These are phyloP conservation scores for Fabriciana adippe DNA, from an alignment of 2,888 invertebrate species.

Conservation along the genomic window DNA sequence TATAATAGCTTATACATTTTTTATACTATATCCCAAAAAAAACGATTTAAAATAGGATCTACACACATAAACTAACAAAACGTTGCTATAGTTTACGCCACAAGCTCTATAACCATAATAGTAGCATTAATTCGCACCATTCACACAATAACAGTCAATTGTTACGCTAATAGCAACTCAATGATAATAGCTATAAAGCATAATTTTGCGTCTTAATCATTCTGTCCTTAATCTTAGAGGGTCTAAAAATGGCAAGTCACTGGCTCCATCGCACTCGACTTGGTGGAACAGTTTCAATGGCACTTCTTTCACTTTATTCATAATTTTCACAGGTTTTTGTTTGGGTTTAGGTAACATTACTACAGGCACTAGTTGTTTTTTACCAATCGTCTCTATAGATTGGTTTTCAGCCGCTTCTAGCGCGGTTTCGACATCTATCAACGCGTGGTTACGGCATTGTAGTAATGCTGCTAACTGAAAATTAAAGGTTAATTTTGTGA, in stretches of 20 bases:
- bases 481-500: not conserved
- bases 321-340: conserved; percentile 43
- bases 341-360: conserved; percentile 43
- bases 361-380: conserved; percentile 61
- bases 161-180: conserved; percentile 34
- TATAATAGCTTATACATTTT: too few species aligned
- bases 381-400: conserved; percentile 53
- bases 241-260: conserved; percentile 67
- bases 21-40: too few species aligned
- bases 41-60: too few species aligned
- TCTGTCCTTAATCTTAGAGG: conserved; percentile 71
- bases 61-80: too few species aligned
- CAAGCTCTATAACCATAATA: too few species aligned
- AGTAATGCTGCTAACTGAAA: conserved; percentile 68
- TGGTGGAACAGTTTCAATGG: conserved; percentile 72
- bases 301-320: conserved; percentile 64
- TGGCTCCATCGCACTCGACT: conserved; percentile 56
- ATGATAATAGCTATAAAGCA: conserved; percentile 65
- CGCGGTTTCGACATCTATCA: conserved; percentile 78
- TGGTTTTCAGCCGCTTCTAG: conserved; percentile 76
- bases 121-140: too few species aligned
- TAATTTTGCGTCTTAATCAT: conserved; percentile 64
- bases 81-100: too few species aligned
- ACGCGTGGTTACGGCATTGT: conserved; percentile 71
- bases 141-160: too few species aligned